A percentile compares a stretch with the other conserved stretches of the same genome.
phyloP scores from a whole-genome alignment of 2,113 vertebrate species.

The Amphilophus citrinellus region DNA sequence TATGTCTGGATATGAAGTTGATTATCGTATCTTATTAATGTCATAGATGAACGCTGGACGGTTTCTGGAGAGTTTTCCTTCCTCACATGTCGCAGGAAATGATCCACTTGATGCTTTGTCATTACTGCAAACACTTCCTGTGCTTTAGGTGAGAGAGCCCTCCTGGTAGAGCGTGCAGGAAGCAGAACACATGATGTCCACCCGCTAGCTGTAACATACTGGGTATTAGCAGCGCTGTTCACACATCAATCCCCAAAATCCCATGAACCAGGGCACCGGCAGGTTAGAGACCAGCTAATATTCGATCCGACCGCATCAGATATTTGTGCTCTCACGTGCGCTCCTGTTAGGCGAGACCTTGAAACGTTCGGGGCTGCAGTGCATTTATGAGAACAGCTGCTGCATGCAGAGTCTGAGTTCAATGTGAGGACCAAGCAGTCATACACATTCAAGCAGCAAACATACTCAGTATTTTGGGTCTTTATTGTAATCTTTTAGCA shows the following conservation, averaged over 20 bases:
- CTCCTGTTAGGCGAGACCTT: neutral
- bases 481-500: neutral
- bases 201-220: neutral
- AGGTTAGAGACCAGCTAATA: conserved; percentile 4
- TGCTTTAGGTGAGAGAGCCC: neutral
- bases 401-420: neutral
- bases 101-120: neutral
- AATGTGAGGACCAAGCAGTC: neutral
- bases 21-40: neutral
- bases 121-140: neutral
- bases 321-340: neutral
- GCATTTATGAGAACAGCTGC: neutral
- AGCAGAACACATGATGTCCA: neutral
- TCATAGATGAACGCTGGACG: neutral
- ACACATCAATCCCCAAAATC: neutral
- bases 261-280: neutral
- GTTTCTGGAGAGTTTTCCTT: neutral
- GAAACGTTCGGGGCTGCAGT: neutral
- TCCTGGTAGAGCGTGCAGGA: neutral
- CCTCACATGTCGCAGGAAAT: conserved; percentile 2
- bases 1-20: neutral
- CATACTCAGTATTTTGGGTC: neutral
- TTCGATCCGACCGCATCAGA: neutral
- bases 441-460: neutral
- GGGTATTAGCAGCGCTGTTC: accelerated